phyloP scores from a whole-genome alignment of 30 jellyfish, hydroid and myxozoan genomes.

The Hydractinia echinata region DNA sequence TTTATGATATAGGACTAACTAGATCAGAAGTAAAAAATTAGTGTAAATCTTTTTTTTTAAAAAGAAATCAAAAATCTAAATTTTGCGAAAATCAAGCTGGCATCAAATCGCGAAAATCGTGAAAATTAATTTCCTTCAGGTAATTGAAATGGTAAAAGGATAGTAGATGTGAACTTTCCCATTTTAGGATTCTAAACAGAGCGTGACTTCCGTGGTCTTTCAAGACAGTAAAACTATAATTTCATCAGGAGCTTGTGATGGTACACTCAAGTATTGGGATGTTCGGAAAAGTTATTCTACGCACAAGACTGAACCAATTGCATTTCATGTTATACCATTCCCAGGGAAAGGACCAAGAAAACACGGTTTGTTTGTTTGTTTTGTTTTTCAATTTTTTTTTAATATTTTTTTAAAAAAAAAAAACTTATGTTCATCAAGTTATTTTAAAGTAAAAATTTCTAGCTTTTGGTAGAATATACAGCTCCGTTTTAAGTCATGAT shows the following conservation, averaged over 20 bases:
- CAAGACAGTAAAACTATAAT: constrained; percentile 69
- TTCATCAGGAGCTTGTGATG: constrained; percentile 98
- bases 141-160: not conserved
- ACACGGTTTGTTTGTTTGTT: constrained; percentile 53
- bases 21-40: no score
- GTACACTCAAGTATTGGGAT: constrained; percentile 94
- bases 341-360: constrained; percentile 87
- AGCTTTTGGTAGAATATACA: not conserved
- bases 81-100: no score
- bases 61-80: no score
- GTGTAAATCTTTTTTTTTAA: no score
- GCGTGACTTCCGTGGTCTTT: constrained; percentile 96
- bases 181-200: constrained; percentile 76
- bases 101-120: no score
- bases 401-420: no score
- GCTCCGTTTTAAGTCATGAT: no score
- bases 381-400: no score
- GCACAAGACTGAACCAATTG: constrained; percentile 57
- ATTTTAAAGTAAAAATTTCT: not conserved
- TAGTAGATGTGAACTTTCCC: not conserved
- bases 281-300: constrained; percentile 60
- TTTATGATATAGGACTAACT: no score
- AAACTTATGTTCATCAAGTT: no score
- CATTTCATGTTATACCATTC: constrained; percentile 79
- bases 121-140: no score